A percentile compares a stretch with the other conserved stretches of the same genome.
phyloP scores from a whole-genome alignment of 1,140 invertebrate species.

The Drosophila ananassae region DNA sequence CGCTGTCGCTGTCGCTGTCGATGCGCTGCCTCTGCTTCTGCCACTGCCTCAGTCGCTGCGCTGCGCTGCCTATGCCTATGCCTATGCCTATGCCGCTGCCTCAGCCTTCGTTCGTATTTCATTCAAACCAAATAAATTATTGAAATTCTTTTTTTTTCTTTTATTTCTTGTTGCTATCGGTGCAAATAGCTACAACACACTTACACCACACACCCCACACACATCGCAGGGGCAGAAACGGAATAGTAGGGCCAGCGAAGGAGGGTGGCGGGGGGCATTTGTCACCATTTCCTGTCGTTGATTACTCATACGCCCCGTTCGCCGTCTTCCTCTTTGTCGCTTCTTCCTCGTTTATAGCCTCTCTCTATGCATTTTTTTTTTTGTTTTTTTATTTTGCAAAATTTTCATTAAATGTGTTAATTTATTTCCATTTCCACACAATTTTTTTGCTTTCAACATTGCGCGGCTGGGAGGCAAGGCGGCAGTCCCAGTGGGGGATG shows the following conservation, averaged over 20 bases:
- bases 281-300: constrained; percentile 80
- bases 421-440: constrained; percentile 79
- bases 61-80: background rate
- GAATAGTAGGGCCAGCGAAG: background rate
- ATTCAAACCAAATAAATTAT: constrained; percentile 82
- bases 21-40: background rate
- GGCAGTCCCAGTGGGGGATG: constrained; percentile 26
- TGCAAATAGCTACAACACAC: constrained; percentile 81
- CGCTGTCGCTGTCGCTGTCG: background rate
- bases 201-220: constrained; percentile 54
- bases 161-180: constrained; percentile 76
- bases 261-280: constrained; percentile 48
- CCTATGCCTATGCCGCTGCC: background rate
- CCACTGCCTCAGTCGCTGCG: background rate
- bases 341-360: background rate
- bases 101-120: constrained; percentile 67
- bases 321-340: constrained; percentile 26
- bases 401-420: constrained; percentile 81
- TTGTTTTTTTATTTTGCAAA: constrained; percentile 42
- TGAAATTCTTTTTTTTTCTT: constrained; percentile 69
- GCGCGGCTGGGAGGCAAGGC: constrained; percentile 24
- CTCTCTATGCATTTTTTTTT: constrained; percentile 21
- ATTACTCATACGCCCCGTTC: constrained; percentile 80
- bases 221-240: background rate
- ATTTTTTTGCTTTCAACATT: constrained; percentile 56